Evolutionary conservation across 1,140 invertebrate genomes (phyloP), one percentile per base, ranked within the genome.

Genomic region (Bombus turneri): DNA sequence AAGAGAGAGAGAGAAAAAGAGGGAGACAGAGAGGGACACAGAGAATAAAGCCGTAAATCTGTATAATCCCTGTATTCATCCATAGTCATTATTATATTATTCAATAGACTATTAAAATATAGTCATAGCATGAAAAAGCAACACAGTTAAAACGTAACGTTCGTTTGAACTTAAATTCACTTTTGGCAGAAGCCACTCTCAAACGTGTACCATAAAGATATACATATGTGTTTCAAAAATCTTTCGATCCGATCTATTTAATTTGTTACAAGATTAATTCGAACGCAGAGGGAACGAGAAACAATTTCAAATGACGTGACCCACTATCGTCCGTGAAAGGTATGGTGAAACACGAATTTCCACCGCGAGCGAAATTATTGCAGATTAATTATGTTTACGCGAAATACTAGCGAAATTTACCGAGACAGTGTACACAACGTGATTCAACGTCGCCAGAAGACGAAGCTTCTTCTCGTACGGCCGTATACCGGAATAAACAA

Each of bases 401-500:
- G 62, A 39, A 76, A 85, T 28, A 41, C 69, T n/a, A 31, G 83
- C 18, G 68, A 76, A 82, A 82, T 80, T 71, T 79, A 37, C 66
- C 47, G 62, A 75, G 41, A 37, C 5, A 53, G 85, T 82, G 84
- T 86, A 77, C 74, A 72, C 68, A 86, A n/a, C 53, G 66, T 66
- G 73, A 78, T 43, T 78, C 68, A 41, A 53, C 86, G 83, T 88
- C 66, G 59, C 53, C 25, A 31, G 77, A 79, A 82, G 78, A 68
- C 66, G 74, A 84, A 47, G 39, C 31, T 59, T 28, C 64, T 41
- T 43, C 47, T 62, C 78, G 57, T 53, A 64, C 79, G 68, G 31
- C 25, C 66, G 68, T 64, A 81, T 62, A 59, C 74, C n/a, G 83
- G 76, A 79, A 85, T 86, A 88, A 89, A 88, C 84, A 86, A 88